Conservation (phyloP, 2,888 invertebrate genomes). For the Melinopterus prodromus region DNA sequence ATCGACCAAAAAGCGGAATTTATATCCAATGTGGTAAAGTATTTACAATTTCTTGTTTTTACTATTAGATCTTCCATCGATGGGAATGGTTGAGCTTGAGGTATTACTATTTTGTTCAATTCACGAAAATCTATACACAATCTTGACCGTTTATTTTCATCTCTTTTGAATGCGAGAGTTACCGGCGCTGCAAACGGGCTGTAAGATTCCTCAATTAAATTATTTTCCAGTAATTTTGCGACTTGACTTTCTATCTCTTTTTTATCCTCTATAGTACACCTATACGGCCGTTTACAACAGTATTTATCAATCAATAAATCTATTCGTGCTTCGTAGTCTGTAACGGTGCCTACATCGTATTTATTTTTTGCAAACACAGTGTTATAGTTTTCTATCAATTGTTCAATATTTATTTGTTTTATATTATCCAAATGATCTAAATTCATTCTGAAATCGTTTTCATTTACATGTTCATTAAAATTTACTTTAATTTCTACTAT, state of each 20-base stretch:
- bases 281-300: conserved; percentile 39
- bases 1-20: conserved; percentile 57
- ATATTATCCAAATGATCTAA: no score
- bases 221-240: conserved; percentile 40
- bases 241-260: conserved; percentile 37
- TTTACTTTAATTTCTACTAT: no score
- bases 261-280: conserved; percentile 39
- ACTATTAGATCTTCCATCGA: conserved; percentile 48
- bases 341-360: conserved; percentile 46
- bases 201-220: conserved; percentile 41
- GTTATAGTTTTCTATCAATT: conserved; percentile 43
- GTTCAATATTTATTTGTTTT: conserved; percentile 27
- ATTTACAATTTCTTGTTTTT: conserved; percentile 51
- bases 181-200: no score
- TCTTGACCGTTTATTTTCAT: no score
- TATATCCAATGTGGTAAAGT: conserved; percentile 51
- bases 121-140: no score
- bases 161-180: no score
- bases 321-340: conserved; percentile 45
- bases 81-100: conserved; percentile 45
- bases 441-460: no score
- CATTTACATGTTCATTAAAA: no score
- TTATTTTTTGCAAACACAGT: conserved; percentile 45
- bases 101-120: conserved; percentile 48
- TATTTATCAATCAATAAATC: conserved; percentile 40